Base-by-base conservation (phyloP, 2,797 vertebrate genomes). In the Betta splendens region DNA sequence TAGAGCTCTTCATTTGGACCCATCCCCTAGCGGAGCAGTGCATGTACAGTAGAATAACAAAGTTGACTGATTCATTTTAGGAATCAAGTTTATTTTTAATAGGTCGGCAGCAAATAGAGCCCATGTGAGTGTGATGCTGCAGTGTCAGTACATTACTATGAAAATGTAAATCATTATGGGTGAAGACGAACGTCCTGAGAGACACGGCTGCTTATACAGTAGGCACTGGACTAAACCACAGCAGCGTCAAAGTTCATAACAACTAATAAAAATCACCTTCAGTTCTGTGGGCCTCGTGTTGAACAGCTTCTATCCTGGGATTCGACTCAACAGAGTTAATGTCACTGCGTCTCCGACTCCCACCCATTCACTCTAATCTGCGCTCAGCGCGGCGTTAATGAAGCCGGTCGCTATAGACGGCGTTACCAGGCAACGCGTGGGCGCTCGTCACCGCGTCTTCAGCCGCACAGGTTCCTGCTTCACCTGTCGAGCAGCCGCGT, bases 351-450 rank as follows among this genome's bases (percentile, higher is more conserved):
- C 25, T 56, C 12, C 28, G 33, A 48, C 29, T 40, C 21, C 38
- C 49, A 35, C 47, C 15, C 35, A 48, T 32, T 59, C 3, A 5
- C 39, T 12, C 17, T 44, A 44, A 60, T 59, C 18, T 38, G 22
- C 33, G 26, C 65, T 72, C 48, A 53, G 28, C 37, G 33, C 37
- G 17, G 62, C 47, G 22, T 46, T 75, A 36, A 46, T 52, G 40
- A 63, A 46, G 29, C 49, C 49, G 46, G 62, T 67, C 36, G 49
- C 17, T 28, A 44, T 21, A 11, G 48, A 66, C 61, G 17, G 54
- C 46, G 61, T 67, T 64, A 65, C 75, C 58, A 52, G 44, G 73
- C 60, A 80, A 64, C 53, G 39, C 3, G 1, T 42, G 60, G 35
- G n/a, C 53, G 26, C 31, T 59, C 21, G 26, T 64, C 59, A 56